Conservation (phyloP, 2,113 vertebrate species). For the Toxostoma redivivum region DNA sequence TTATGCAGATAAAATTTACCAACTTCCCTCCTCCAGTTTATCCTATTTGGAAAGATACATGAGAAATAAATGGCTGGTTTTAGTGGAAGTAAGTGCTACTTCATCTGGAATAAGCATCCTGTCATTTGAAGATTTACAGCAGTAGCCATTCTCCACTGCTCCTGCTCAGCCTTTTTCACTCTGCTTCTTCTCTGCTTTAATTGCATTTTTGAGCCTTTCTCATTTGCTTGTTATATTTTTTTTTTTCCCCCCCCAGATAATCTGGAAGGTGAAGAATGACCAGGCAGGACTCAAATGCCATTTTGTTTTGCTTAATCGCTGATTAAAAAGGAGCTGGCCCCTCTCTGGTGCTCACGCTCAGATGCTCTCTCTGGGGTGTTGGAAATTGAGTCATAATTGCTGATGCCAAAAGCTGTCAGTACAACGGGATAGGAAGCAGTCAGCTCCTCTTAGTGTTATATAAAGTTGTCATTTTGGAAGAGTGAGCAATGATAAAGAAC, state of each 20-base stretch:
- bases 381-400: conserved; percentile 38
- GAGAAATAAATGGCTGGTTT: not conserved
- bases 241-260: not conserved
- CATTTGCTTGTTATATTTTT: not conserved
- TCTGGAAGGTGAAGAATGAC: conserved; percentile 1
- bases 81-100: conserved; percentile 4
- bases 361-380: not conserved
- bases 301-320: not conserved
- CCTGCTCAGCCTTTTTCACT: not conserved
- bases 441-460: conserved; percentile 2
- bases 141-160: not conserved
- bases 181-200: not conserved
- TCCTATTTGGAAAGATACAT: not conserved
- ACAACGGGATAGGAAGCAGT: not conserved
- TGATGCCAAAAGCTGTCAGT: conserved; percentile 40
- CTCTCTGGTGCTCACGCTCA: not conserved
- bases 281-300: not conserved
- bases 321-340: not conserved
- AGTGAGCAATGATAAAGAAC: conserved; percentile 39
- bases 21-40: not conserved
- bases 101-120: conserved; percentile 16
- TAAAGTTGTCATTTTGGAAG: conserved; percentile 57
- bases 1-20: conserved; percentile 6
- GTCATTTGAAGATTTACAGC: not conserved
- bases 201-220: not conserved